phyloP scores from a whole-genome alignment of 2,113 vertebrate species.

The Balaeniceps rex region DNA sequence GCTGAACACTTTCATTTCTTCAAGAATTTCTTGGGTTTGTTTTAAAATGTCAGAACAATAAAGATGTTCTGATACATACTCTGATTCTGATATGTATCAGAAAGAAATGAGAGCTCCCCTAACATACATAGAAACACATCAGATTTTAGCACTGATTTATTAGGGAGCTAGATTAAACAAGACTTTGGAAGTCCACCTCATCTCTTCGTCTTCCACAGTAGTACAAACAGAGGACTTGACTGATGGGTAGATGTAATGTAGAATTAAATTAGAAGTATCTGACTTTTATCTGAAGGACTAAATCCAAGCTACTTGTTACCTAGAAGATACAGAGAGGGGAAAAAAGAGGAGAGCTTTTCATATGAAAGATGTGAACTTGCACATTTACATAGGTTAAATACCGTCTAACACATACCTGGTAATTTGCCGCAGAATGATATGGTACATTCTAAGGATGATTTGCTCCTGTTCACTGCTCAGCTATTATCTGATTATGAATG shows the following conservation, averaged over 20 bases:
- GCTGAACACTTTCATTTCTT: neutral
- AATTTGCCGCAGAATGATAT: neutral
- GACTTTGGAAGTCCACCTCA: neutral
- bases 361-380: slow-evolving; percentile 6
- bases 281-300: slow-evolving; percentile 23
- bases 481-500: neutral
- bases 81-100: neutral
- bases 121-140: neutral
- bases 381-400: neutral
- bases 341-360: neutral
- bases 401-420: neutral
- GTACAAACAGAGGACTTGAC: neutral
- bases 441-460: neutral
- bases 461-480: neutral
- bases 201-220: neutral
- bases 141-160: neutral
- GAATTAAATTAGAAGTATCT: neutral
- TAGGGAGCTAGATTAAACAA: neutral
- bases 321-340: neutral
- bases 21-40: neutral
- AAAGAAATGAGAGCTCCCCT: neutral
- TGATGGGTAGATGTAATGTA: neutral
- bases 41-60: neutral
- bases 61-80: neutral
- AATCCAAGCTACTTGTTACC: slow-evolving; percentile 29